Evolutionary conservation across 2,113 vertebrate species (phyloP), one percentile per base, ranked within the genome.

Genomic region (Alethe diademata): DNA sequence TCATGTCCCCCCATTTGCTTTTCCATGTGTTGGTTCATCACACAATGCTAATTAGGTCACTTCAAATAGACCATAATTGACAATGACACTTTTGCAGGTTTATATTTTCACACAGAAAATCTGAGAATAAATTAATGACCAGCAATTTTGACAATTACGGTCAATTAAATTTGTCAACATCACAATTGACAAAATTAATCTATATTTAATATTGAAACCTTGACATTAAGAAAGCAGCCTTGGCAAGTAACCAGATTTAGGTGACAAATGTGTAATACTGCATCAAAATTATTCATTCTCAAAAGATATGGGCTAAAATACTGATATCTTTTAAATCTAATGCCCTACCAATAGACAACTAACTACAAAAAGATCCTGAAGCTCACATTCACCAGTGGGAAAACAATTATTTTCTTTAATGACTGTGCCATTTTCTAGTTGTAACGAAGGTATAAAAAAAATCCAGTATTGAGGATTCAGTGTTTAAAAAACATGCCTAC

Each of bases 21-120:
- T 95, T 85, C 78, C 97, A 96, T 98, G 98, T 97, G 90, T 97
- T 97, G 97, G 90, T 98, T 98, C 97, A 97, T 97, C 97, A 97
- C 96, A 97, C 98, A 98, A 93, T 97, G 95, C 96, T 99, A 99
- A 99, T 99, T 99, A 98, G 98, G 96, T 98, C 98, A 98, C 93
- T 93, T 98, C 95, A 96, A 95, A 95, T 96, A 94, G 69, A 65
- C 89, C 79, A 56, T 98, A 97, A 99, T 98, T 98, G 97, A 98
- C 97, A 96, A 74, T 98, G 98, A 98, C 98, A 98, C 92, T 97
- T 94, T 97, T 98, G 96, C 96, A 97, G 97, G 94, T 97, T 97
- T 94, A 95, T 94, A 97, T 98, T 98, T 98, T 98, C 97, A 95
- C 92, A 97, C 92, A 97, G 97, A 98, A 98, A 96, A 97, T 96